Conservation (phyloP, 2,888 invertebrate species). For the Xestia xanthographa region DNA sequence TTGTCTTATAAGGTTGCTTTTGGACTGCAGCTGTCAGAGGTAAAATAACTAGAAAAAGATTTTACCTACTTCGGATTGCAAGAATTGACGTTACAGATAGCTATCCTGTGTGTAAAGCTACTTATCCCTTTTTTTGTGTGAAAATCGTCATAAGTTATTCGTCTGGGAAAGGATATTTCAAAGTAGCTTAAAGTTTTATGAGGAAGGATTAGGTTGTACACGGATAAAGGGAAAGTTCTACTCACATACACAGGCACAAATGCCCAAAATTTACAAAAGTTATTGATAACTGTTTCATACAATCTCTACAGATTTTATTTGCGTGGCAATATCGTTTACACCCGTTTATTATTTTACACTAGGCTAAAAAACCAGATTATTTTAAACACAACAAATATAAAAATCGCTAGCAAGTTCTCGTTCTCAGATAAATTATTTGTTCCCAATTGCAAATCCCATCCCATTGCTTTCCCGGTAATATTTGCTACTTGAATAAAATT, state of each 20-base stretch:
- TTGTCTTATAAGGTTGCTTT: background rate
- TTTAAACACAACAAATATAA: background rate
- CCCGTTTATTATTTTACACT: no score
- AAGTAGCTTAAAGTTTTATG: no score
- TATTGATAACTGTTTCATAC: no score
- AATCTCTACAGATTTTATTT: no score
- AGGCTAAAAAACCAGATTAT: no score
- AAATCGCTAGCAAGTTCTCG: background rate
- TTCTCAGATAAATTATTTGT: no score
- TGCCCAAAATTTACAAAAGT: no score
- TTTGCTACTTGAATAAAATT: background rate
- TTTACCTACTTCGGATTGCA: background rate
- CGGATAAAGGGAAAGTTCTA: background rate
- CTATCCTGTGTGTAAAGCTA: constrained; percentile 3
- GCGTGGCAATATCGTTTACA: no score
- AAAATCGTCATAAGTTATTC: background rate
- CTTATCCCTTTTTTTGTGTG: constrained; percentile 8
- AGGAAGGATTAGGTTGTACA: background rate
- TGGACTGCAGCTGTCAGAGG: background rate
- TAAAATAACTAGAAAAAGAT: background rate
- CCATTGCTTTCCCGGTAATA: background rate
- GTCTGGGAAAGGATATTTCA: no score
- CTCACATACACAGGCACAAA: no score
- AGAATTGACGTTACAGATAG: constrained; percentile 10
- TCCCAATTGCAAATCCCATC: background rate